Evolutionary conservation across 2,113 vertebrate species (phyloP), one percentile per base, ranked within the genome.

Genomic region (Malurus elegans): DNA sequence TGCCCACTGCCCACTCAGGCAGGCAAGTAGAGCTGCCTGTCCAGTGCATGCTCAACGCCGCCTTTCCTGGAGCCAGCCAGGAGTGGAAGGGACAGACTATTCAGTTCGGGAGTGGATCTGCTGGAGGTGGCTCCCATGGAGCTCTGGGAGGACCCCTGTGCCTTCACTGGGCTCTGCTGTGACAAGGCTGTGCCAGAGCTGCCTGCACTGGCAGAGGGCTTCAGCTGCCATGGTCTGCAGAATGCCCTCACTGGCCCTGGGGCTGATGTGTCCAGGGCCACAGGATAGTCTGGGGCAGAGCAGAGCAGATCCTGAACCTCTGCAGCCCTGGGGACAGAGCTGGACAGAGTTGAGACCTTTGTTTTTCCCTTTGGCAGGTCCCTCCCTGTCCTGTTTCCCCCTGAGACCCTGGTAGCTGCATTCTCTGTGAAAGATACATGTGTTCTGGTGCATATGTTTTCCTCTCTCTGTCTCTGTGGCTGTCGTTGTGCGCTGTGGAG

Each of bases 161-260:
- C 78, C 34, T 86, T 58, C 48, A 13, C 18, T 28, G 14, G 18
- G 64, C 38, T 51, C 32, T 90, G 56, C 34, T 4, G 14, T 18
- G 34, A 54, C 9, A 24, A 0, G 0, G 24, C n/a, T 4, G 4
- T n/a, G 40, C 40, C 5, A 7, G 56, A 47, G 18, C 57, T 92
- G 44, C 45, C 62, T 1, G 3, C 82, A 0, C 34, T 3, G 3
- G n/a, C 16, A 53, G 42, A n/a, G 42, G 44, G 6, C 45, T 79
- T 0, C n/a, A 4, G 65, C 44, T 50, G 47, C 47, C 24, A 9
- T 0, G 0, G 8, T 18, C 8, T 65, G 28, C 25, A 45, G 56
- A 34, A 38, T 21, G 31, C 6, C 24, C 34, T 44, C 2, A 0
- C 18, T 14, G 66, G 40, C 9, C 28, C 61, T 34, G 51, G 25